Base-by-base conservation (phyloP, 1,140 invertebrate species). In the Zaprionus vittiger region DNA sequence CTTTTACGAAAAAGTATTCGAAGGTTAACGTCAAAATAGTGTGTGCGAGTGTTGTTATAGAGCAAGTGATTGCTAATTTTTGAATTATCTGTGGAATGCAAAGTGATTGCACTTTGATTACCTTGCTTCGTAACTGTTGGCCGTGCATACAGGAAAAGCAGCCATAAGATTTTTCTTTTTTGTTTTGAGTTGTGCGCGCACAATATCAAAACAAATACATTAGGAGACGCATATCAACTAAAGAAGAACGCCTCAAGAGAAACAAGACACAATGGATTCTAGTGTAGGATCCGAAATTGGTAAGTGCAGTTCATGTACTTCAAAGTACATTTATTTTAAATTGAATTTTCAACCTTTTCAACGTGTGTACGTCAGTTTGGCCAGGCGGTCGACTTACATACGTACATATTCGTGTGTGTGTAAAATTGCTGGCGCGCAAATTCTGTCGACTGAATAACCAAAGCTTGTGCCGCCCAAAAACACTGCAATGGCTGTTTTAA, bases 321-420 rank as follows among this genome's bases (percentile, higher is more conserved):
- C 31, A 47, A 61, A 55, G 54, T 57, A 72, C 61, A 52, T 68
- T 60, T 78, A 85, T 80, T 90, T 90, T 70, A 77, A 90, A 90
- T 90, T 90, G 85, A 90, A 91, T 90, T 90, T 90, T 85, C 79
- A 85, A 90, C 84, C 70, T 82, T 70, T 72, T 49, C 83, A 87
- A 81, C 87, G 83, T 74, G 81, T 79, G 69, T 75, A 83, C 76
- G 81, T 84, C 80, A 64, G 75, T 71, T 68, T 60, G 61, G 41
- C 28, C 66, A 28, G 49, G 20, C 66, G 49, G 61, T 49, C 28
- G 66, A 57, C 49, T 44, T 74, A 60, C 71, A 60, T 63, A 52
- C 28, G 17, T 52, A 74, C 26, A 56, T 49, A 37, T 59, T 49
- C 41, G 68, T 71, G 55, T 44, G 67, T 44, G 31, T 24, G 47